phyloP scores from a whole-genome alignment of 2,113 vertebrate species.

The Paracanthobrama guichenoti region DNA sequence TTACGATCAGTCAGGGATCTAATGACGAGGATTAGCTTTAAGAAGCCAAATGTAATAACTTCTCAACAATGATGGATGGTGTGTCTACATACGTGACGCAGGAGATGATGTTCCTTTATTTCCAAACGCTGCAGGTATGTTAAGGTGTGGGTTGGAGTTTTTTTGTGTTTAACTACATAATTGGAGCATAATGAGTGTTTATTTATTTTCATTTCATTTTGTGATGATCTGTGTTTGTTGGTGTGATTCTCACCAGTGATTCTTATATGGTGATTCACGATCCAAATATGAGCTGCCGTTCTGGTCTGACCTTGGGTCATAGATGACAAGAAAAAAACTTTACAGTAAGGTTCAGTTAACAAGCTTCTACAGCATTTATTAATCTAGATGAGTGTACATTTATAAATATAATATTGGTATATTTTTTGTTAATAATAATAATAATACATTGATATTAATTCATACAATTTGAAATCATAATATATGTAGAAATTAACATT shows the following conservation, averaged over 20 bases:
- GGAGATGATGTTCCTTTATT: conserved; percentile 29
- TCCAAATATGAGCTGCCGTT: too few species aligned
- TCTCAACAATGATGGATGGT: conserved; percentile 41
- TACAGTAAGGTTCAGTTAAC: not conserved
- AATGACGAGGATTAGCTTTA: conserved; percentile 32
- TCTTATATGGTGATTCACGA: not conserved
- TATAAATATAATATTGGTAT: not conserved
- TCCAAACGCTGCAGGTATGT: conserved; percentile 4
- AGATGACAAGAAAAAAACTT: not conserved
- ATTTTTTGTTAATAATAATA: not conserved
- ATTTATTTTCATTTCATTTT: not conserved
- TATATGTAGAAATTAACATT: too few species aligned
- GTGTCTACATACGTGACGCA: conserved; percentile 11
- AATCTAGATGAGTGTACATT: not conserved
- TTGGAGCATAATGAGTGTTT: not conserved
- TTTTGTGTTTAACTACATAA: not conserved
- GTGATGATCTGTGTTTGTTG: not conserved
- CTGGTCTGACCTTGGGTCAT: too few species aligned
- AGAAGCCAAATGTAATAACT: conserved; percentile 26
- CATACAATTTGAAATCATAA: too few species aligned
- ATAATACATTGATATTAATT: not conserved
- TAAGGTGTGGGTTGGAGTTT: not conserved
- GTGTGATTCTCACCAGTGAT: not conserved
- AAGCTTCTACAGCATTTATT: not conserved
- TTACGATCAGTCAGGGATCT: conserved; percentile 23